Evolutionary conservation across 2,888 invertebrate species (phyloP), one percentile per base, ranked within the genome.

Genomic region (Anodontia alba): DNA sequence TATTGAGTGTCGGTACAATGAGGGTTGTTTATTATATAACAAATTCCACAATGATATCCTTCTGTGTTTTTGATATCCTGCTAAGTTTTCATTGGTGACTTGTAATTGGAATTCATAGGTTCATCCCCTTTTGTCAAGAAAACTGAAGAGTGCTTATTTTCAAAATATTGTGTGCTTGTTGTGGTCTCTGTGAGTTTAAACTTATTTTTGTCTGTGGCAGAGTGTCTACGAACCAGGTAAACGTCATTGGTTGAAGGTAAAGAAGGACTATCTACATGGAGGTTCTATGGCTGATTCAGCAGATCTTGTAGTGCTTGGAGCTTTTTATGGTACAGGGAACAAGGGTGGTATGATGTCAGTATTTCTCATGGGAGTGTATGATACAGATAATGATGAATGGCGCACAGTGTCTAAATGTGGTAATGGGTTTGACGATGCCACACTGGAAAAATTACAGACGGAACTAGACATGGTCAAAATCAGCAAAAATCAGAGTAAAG

Each of bases 251-350:
- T 94, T 99, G 80, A 99, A 99, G 95, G 97, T 99, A 43, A 99
- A 99, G 95, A 99, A 98, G 93, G 99, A 99, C 94, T 99, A 99
- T 94, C 95, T 99, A 33, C 97, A 97, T 94, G 97, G 96, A 90
- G 99, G 99, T 8, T 97, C 97, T 33, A 98, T 99, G 97, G 99
- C 99, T 0, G 99, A 99, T 94, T 96, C 97, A 0, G 98, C 98
- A 42, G 99, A 99, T 95, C 96, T 99, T 85, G 97, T 98, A 3
- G 98, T 99, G 0, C 95, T 99, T 62, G 99, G 99, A 26, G 98
- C 98, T 69, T 99, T 98, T 97, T 99, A 97, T 95, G 99, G 99
- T 92, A 97, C 98, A 0, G 98, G 98, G 2, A 97, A 96, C 73
- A 94, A 94, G 90, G 94, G 98, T 62, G 98, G 98, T 0, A 96